A percentile compares a stretch with the other conserved stretches of the same genome.
Conservation (phyloP, 2,888 invertebrate genomes). For the Agriopis marginaria region DNA sequence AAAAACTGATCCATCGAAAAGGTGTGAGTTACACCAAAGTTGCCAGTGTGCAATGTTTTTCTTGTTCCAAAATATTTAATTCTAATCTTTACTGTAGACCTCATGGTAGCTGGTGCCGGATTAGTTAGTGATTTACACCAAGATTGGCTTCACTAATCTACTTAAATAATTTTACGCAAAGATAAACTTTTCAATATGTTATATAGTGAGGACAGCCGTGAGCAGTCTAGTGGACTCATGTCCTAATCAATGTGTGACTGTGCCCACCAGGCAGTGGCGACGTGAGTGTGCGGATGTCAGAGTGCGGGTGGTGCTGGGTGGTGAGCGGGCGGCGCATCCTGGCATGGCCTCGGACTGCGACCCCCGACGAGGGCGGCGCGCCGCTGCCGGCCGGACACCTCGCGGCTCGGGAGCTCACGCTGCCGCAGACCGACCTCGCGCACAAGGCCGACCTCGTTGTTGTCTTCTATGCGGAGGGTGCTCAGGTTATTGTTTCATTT, state of each 20-base stretch:
- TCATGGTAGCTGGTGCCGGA: too few species aligned
- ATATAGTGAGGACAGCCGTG: too few species aligned
- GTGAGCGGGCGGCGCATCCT: constrained; percentile 94
- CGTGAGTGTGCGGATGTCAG: constrained; percentile 88
- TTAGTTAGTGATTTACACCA: too few species aligned
- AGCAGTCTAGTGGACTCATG: neutral
- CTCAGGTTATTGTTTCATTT: constrained; percentile 60
- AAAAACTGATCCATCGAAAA: too few species aligned
- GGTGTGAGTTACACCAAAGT: too few species aligned
- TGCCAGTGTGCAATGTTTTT: too few species aligned
- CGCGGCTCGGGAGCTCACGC: constrained; percentile 93
- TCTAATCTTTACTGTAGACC: too few species aligned
- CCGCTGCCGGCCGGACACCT: constrained; percentile 60
- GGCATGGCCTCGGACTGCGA: constrained; percentile 92
- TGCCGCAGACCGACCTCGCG: constrained; percentile 96
- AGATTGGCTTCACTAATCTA: too few species aligned
- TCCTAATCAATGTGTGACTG: neutral
- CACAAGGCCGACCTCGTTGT: constrained; percentile 95
- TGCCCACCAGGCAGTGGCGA: constrained; percentile 78
- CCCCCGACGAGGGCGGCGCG: constrained; percentile 37
- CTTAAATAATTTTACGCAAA: too few species aligned
- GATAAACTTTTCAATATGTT: too few species aligned
- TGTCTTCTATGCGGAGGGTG: constrained; percentile 86
- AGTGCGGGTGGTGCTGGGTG: constrained; percentile 93
- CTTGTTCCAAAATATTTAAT: too few species aligned